A percentile compares a stretch with the other conserved stretches of the same genome.
phyloP scores from a whole-genome alignment of 64 coral and sea anemone species.

The Platygyra sinensis region DNA sequence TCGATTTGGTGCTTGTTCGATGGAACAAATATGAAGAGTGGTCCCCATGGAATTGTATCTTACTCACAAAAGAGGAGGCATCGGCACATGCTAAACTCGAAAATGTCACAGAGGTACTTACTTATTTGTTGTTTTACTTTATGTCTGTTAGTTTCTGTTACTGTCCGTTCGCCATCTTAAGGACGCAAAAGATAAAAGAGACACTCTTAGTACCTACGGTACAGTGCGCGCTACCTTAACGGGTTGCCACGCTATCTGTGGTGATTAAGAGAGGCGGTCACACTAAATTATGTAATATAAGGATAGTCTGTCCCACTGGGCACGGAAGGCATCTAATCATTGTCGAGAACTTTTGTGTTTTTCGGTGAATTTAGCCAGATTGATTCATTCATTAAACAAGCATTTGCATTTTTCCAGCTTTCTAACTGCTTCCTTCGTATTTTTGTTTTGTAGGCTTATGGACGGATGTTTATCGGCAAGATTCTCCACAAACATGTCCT shows the following conservation, averaged over 20 bases:
- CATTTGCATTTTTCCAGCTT: background rate
- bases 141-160: background rate
- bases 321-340: too few relatives aligned
- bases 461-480: conserved; percentile 99
- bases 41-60: conserved; percentile 97
- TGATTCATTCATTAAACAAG: too few relatives aligned
- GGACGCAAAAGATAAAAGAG: background rate
- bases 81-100: conserved; percentile 91
- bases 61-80: conserved; percentile 95
- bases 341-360: too few relatives aligned
- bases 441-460: conserved; percentile 76
- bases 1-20: conserved; percentile 87
- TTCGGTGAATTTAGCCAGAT: too few relatives aligned
- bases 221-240: too few relatives aligned
- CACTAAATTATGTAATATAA: too few relatives aligned
- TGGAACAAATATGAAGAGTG: conserved; percentile 99
- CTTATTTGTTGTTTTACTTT: background rate
- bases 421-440: background rate
- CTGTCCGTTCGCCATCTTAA: background rate
- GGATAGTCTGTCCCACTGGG: too few relatives aligned
- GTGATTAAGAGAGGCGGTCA: too few relatives aligned
- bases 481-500: conserved; percentile 98
- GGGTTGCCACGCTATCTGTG: too few relatives aligned
- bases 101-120: conserved; percentile 88
- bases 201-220: too few relatives aligned